Percentiles rank a stretch among this genome's conserved stretches.
These are phyloP conservation scores for Allacma fusca DNA, from an alignment of 2,888 invertebrate genomes.

Conservation along the genomic window DNA sequence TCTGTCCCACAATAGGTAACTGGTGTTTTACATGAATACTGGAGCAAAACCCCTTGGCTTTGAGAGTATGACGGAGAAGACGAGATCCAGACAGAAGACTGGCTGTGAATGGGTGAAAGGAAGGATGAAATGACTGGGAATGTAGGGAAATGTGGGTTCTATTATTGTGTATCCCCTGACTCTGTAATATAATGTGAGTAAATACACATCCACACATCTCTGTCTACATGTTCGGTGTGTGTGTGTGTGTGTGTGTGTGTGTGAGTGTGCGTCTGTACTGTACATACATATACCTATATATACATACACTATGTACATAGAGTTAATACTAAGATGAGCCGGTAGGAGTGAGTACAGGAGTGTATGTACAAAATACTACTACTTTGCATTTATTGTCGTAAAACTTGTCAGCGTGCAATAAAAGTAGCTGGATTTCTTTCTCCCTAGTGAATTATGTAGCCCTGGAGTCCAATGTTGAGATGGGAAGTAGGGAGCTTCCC, in stretches of 20 bases:
- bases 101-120: conserved; percentile 25
- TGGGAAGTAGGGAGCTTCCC: conserved; percentile 27
- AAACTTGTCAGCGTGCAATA: conserved; percentile 49
- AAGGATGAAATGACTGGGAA: conserved; percentile 34
- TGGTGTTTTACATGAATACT: no score
- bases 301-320: no score
- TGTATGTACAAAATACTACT: conserved; percentile 29
- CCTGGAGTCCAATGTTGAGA: conserved; percentile 47
- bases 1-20: no score
- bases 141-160: conserved; percentile 33
- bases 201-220: conserved; percentile 5
- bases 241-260: background rate
- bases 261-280: background rate
- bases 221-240: background rate
- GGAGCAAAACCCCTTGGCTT: background rate
- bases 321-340: background rate
- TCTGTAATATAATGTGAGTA: conserved; percentile 9
- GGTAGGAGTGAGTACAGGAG: background rate
- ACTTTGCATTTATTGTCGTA: conserved; percentile 51
- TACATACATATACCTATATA: no score
- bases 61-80: background rate
- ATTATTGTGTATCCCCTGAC: conserved; percentile 28
- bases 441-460: conserved; percentile 47
- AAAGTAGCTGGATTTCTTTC: conserved; percentile 45
- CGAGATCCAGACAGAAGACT: background rate